Conservation (phyloP, 2,797 vertebrate genomes). For the Fistularia tabacaria region DNA sequence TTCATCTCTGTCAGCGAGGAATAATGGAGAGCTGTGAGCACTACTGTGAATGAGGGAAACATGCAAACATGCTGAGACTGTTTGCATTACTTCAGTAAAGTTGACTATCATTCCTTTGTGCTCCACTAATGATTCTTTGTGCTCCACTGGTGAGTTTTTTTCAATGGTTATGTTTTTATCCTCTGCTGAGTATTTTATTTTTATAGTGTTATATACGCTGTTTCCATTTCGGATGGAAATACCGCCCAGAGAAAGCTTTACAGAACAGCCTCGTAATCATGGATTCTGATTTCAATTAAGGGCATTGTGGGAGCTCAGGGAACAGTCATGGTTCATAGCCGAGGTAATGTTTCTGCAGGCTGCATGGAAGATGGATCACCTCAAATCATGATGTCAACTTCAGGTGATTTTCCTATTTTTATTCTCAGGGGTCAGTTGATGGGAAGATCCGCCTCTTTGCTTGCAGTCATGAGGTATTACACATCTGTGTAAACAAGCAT, state of each 20-base stretch:
- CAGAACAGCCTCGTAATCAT: slow-evolving; percentile 9
- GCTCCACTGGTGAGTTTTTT: slow-evolving; percentile 1
- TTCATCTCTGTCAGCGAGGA: slow-evolving; percentile 60
- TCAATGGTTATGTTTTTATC: background rate
- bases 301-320: slow-evolving; percentile 55
- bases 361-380: slow-evolving; percentile 66
- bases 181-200: slow-evolving; percentile 18
- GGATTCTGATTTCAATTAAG: slow-evolving; percentile 69
- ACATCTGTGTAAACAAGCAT: slow-evolving; percentile 76
- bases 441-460: slow-evolving; percentile 47
- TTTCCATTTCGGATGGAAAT: slow-evolving; percentile 3
- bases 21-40: slow-evolving; percentile 56
- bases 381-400: slow-evolving; percentile 58
- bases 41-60: slow-evolving; percentile 44
- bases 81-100: slow-evolving; percentile 28
- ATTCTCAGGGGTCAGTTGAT: slow-evolving; percentile 43
- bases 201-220: slow-evolving; percentile 19
- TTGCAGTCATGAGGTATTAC: slow-evolving; percentile 54
- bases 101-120: slow-evolving; percentile 21
- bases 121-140: slow-evolving; percentile 33
- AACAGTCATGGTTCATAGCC: slow-evolving; percentile 52
- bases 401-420: slow-evolving; percentile 45
- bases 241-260: slow-evolving; percentile 25
- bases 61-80: slow-evolving; percentile 24
- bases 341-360: slow-evolving; percentile 52